Conservation (phyloP, 2,797 vertebrate species). For the Nyctalus aviator region DNA sequence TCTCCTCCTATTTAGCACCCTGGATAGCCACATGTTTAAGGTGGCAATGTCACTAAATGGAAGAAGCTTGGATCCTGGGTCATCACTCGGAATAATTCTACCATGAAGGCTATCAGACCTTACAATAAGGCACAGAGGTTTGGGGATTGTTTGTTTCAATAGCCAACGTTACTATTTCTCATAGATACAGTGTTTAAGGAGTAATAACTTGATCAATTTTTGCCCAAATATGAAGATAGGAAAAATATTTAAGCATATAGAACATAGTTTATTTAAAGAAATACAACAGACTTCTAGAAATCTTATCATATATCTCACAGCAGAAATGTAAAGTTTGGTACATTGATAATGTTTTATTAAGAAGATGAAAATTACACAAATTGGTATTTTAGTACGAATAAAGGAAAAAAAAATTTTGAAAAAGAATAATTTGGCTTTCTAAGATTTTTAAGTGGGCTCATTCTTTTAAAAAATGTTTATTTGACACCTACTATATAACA, state of each 20-base stretch:
- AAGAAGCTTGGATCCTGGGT: background rate
- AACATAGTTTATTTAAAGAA: slow-evolving; percentile 33
- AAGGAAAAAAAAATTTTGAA: background rate
- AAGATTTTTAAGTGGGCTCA: background rate
- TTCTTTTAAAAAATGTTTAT: background rate
- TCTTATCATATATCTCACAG: background rate
- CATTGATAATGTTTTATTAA: background rate
- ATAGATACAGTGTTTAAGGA: background rate
- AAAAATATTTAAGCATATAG: slow-evolving; percentile 3
- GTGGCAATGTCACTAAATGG: background rate
- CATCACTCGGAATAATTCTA: slow-evolving; percentile 10
- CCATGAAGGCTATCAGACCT: background rate
- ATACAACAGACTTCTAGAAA: background rate
- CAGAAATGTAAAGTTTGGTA: background rate
- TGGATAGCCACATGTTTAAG: background rate
- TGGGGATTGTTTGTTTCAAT: background rate
- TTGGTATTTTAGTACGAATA: background rate
- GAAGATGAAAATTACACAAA: background rate
- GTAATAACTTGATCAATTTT: background rate
- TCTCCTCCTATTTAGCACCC: background rate
- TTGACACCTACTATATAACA: background rate
- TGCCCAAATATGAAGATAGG: background rate
- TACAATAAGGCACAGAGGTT: background rate
- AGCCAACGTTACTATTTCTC: background rate
- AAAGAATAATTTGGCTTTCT: background rate